phyloP scores from a whole-genome alignment of 1,140 invertebrate genomes.

The Drusus annulatus region DNA sequence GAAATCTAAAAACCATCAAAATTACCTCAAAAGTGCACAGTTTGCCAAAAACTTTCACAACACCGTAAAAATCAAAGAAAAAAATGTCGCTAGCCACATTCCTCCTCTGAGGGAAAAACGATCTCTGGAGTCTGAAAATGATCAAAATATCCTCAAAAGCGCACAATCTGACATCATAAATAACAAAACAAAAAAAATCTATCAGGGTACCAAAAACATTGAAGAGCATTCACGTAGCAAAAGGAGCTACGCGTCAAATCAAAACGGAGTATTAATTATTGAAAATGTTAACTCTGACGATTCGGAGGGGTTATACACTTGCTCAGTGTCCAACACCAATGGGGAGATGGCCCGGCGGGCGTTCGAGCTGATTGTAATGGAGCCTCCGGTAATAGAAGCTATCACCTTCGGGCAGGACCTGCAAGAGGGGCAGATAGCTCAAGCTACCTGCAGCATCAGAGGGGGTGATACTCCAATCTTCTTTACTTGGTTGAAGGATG shows the following conservation, averaged over 20 bases:
- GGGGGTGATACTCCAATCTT: conserved; percentile 92
- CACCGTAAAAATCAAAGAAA: no score
- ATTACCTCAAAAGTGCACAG: no score
- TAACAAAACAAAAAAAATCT: no score
- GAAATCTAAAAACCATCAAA: no score
- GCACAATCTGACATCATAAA: no score
- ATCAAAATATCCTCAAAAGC: no score
- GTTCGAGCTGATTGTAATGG: conserved; percentile 80
- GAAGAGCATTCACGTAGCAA: conserved; percentile 58
- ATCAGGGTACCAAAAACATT: no score
- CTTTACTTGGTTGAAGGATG: conserved; percentile 92
- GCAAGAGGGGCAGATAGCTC: conserved; percentile 89
- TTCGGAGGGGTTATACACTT: conserved; percentile 84
- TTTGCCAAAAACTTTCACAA: no score
- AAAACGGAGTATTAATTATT: conserved; percentile 77
- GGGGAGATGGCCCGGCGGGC: conserved; percentile 83
- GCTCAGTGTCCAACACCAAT: conserved; percentile 83
- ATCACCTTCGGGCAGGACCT: conserved; percentile 74
- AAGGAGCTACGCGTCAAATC: conserved; percentile 64
- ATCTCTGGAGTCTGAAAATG: no score
- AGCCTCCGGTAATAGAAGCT: conserved; percentile 80
- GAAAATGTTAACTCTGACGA: conserved; percentile 79
- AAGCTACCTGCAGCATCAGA: conserved; percentile 92
- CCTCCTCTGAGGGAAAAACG: no score
- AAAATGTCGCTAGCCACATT: no score